These are phyloP conservation scores for Drosophila lacertosa DNA, from an alignment of 1,140 invertebrate species.

Conservation along the genomic window DNA sequence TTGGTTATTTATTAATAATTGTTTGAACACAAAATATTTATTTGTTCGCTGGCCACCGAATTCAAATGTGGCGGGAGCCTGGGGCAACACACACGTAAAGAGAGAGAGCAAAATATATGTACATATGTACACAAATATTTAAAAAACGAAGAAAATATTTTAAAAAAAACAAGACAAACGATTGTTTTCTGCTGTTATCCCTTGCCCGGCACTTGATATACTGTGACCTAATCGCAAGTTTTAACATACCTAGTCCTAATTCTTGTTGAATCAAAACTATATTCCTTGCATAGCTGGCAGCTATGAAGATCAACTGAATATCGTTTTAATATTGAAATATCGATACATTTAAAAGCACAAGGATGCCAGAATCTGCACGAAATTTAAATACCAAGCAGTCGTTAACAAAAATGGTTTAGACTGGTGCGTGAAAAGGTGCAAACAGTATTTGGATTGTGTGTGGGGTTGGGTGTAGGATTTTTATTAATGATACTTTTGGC, in stretches of 20 bases:
- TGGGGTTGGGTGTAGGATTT: no score
- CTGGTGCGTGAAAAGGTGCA: neutral
- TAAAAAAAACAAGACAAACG: constrained; percentile 42
- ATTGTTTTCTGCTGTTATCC: constrained; percentile 34
- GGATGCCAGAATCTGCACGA: constrained; percentile 13
- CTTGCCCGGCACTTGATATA: constrained; percentile 14
- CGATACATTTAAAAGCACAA: neutral
- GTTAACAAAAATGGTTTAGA: neutral
- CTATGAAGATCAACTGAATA: constrained; percentile 20
- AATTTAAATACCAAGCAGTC: neutral
- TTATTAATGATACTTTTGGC: no score
- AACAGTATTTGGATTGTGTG: neutral
- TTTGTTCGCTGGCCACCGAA: constrained; percentile 14
- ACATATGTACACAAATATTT: constrained; percentile 43
- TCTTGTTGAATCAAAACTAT: constrained; percentile 13
- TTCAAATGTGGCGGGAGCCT: constrained; percentile 8
- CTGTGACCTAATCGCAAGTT: constrained; percentile 8
- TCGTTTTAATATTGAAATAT: constrained; percentile 14
- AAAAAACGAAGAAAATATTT: constrained; percentile 43
- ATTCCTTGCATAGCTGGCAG: neutral
- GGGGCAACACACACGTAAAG: constrained; percentile 34
- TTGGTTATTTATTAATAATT: constrained; percentile 12
- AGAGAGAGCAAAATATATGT: constrained; percentile 19
- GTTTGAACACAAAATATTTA: constrained; percentile 3
- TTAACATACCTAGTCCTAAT: constrained; percentile 5